These are phyloP conservation scores for Trachelipus rathkii DNA, from an alignment of 1,140 invertebrate genomes.

Conservation along the genomic window DNA sequence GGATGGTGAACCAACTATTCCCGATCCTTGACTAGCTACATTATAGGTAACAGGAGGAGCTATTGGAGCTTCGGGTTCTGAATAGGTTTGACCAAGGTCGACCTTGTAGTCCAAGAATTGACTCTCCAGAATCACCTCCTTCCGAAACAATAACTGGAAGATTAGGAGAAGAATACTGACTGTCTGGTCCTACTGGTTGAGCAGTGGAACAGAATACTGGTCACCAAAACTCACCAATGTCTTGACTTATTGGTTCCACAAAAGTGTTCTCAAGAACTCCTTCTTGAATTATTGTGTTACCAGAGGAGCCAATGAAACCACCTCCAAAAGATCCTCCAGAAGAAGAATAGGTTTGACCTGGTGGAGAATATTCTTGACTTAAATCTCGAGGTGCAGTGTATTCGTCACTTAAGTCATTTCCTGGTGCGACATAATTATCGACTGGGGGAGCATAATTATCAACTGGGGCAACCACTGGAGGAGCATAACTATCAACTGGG, in stretches of 20 bases:
- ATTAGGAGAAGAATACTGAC: background rate
- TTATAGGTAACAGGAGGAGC: background rate
- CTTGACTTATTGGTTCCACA: background rate
- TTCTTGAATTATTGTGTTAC: background rate
- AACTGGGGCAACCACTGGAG: background rate
- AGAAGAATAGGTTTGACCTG: background rate
- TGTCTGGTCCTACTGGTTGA: background rate
- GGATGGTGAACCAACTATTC: background rate
- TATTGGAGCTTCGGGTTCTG: background rate
- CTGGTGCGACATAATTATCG: background rate
- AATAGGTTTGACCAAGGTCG: background rate
- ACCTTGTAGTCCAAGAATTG: background rate
- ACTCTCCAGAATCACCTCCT: background rate
- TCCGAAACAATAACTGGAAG: background rate
- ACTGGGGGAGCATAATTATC: background rate
- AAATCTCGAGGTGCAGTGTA: background rate
- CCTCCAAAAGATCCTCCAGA: background rate
- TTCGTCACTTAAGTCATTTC: background rate
- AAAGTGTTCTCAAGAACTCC: background rate
- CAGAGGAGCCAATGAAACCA: background rate
- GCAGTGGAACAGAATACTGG: background rate
- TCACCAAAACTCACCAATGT: background rate
- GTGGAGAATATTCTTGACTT: background rate
- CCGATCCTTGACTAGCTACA: background rate
- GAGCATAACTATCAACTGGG: background rate